phyloP scores from a whole-genome alignment of 2,113 vertebrate species.

The Parotia lawesii region DNA sequence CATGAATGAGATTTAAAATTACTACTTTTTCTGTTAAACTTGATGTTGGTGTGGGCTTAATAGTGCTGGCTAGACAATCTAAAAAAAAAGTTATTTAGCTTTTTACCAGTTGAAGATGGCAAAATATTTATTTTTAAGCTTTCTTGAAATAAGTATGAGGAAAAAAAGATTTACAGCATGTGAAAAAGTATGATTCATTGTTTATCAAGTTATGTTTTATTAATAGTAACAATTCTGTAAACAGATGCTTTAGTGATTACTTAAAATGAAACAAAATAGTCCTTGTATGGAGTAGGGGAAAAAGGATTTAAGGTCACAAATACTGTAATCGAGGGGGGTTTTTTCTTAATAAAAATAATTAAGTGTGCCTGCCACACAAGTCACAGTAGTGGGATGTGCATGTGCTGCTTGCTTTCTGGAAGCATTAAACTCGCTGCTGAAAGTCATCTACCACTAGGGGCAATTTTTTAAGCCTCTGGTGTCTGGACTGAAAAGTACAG shows the following conservation, averaged over 20 bases:
- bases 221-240: conserved; percentile 54
- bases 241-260: conserved; percentile 45
- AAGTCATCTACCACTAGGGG: not conserved
- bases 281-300: not conserved
- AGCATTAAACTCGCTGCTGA: not conserved
- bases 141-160: not conserved
- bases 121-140: conserved; percentile 6
- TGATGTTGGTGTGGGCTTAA: not conserved
- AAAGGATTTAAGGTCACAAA: not conserved
- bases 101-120: not conserved
- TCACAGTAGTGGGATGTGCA: not conserved
- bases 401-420: not conserved
- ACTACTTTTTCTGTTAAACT: not conserved
- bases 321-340: not conserved
- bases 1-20: not conserved
- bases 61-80: not conserved
- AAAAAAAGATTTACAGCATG: not conserved
- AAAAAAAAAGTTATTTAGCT: not conserved
- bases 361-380: not conserved
- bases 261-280: conserved; percentile 29
- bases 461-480: not conserved
- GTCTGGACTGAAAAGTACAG: not conserved
- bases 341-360: not conserved
- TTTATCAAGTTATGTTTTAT: conserved; percentile 43
- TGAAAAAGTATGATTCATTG: conserved; percentile 46